A percentile compares a stretch with the other conserved stretches of the same genome.
Conservation (phyloP, 2,113 vertebrate species). For the Ceyx melanurus region DNA sequence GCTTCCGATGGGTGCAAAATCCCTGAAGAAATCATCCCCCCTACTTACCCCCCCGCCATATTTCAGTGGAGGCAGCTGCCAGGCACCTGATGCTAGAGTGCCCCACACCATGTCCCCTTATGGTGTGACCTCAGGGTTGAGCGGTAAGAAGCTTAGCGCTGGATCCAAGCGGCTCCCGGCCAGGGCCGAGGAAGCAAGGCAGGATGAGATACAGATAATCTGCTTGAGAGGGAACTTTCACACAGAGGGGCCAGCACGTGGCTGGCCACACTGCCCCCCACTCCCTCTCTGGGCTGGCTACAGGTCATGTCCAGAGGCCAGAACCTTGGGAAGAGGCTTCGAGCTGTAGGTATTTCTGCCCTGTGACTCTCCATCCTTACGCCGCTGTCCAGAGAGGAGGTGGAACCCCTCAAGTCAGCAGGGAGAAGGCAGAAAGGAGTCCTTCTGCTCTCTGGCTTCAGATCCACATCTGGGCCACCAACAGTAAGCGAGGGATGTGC, state of each 20-base stretch:
- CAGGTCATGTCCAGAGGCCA: accelerated
- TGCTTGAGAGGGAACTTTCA: slow-evolving; percentile 41
- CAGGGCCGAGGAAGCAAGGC: not conserved
- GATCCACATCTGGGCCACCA: not conserved
- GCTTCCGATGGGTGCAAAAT: not conserved
- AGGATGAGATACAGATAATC: slow-evolving; percentile 31
- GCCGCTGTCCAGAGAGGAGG: accelerated
- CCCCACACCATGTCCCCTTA: not conserved
- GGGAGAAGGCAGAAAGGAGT: not conserved
- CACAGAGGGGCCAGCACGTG: accelerated
- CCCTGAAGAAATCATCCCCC: not conserved
- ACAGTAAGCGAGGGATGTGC: accelerated
- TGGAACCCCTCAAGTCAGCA: not conserved
- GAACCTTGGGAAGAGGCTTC: not conserved
- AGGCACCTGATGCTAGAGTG: not conserved
- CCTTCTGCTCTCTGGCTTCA: not conserved
- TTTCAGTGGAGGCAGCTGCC: not conserved
- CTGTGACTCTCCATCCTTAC: not conserved
- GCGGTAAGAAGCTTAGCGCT: slow-evolving; percentile 45
- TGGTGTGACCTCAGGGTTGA: not conserved
- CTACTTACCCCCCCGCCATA: too few relatives aligned
- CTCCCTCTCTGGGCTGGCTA: not conserved
- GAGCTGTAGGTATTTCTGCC: not conserved
- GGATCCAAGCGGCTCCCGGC: not conserved
- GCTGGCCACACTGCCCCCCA: not conserved